Evolutionary conservation across 2,797 vertebrate species (phyloP).

Genomic region (Apogon hyalosoma): DNA sequence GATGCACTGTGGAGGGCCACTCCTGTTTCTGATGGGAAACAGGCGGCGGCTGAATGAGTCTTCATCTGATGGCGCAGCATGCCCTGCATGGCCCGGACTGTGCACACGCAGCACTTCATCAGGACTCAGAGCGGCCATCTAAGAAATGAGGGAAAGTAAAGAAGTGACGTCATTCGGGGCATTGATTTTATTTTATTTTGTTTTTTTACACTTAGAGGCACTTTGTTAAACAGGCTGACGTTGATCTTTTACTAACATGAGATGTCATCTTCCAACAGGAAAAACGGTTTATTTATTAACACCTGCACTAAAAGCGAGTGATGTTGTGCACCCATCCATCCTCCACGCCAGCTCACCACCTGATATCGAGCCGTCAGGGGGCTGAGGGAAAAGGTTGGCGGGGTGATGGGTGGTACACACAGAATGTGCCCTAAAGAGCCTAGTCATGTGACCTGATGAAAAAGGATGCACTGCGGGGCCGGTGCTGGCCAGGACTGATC

Average conservation of each 20-base stretch:
- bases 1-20: constrained; percentile 43
- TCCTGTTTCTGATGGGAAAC: constrained; percentile 57
- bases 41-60: constrained; percentile 49
- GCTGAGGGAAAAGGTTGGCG: constrained; percentile 52
- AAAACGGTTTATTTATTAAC: constrained; percentile 46
- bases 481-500: constrained; percentile 75
- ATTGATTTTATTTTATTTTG: constrained; percentile 43
- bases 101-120: constrained; percentile 75
- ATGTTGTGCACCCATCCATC: constrained; percentile 52
- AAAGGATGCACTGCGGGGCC: constrained; percentile 75
- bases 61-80: constrained; percentile 73
- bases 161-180: constrained; percentile 42
- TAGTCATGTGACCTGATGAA: constrained; percentile 81
- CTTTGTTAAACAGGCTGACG: constrained; percentile 34
- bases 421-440: constrained; percentile 57
- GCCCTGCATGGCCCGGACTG: constrained; percentile 77
- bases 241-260: constrained; percentile 74
- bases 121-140: constrained; percentile 63
- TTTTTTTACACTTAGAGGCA: constrained; percentile 17
- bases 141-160: constrained; percentile 30
- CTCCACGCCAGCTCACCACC: constrained; percentile 54
- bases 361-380: constrained; percentile 56
- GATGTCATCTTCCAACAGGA: constrained; percentile 81
- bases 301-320: constrained; percentile 47
- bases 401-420: constrained; percentile 54